Base-by-base conservation (phyloP, 2,113 vertebrate species). In the Ictalurus furcatus region DNA sequence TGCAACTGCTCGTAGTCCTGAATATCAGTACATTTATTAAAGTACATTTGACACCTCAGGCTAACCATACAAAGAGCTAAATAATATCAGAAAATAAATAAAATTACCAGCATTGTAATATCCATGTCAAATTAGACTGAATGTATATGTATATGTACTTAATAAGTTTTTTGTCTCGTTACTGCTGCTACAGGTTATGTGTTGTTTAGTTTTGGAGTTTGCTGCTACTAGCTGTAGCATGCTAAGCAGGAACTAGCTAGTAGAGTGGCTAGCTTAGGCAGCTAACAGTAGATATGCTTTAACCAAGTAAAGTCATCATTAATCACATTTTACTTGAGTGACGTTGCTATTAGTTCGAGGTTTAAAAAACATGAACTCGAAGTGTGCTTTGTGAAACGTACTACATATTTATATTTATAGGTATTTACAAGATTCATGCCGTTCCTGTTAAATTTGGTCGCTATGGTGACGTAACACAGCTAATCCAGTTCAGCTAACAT, bases 211-310 rank as follows among this genome's bases (percentile, higher is more conserved):
- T 63, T 19, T 71, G 25, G 30, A 54, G 37, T 19, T 67, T 52
- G 13, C 1, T 82, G 21, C 63, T 69, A 54, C 14, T 54, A 34
- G 13, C 21, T 23, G 14, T 52, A 81, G 61, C 40, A n/a, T 48
- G 48, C 30, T 58, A 88, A 82, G 21, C 79, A 88, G 76, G 78
- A 87, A 87, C 76, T 63, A 58, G 63, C 74, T 28, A 84, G 81
- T 83, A 37, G 19, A 28, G 63, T 28, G 25, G 48, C 6, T 81
- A 76, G 71, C 73, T 87, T 63, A 37, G 19, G 37, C 40, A 13
- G 85, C 85, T 87, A 87, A 87, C 73, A 69, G 28, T 8, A 56
- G 16, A 34, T 58, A 81, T 58, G 79, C 34, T 34, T 56, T 21
- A 19, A 81, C 79, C 11, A 30, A 21, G 11, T 23, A 40, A 7